Conservation (phyloP, 2,888 invertebrate genomes). For the Romanomermis culicivorax region DNA sequence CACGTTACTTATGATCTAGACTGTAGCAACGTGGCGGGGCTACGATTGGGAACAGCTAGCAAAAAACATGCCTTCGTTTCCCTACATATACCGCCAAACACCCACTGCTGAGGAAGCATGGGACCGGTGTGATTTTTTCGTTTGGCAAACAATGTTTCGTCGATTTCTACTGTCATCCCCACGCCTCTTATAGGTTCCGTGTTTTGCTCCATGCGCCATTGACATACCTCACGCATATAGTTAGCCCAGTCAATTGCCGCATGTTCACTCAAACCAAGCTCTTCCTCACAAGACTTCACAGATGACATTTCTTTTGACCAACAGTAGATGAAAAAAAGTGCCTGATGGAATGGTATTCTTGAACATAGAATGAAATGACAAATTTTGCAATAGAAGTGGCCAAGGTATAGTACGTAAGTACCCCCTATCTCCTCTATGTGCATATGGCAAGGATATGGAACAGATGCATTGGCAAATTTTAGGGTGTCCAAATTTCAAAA, state of each 20-base stretch:
- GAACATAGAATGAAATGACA: neutral
- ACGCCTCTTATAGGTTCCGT: neutral
- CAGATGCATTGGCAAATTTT: too few species aligned
- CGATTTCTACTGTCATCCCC: neutral
- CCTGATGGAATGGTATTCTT: slow-evolving; percentile 3
- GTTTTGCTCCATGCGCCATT: neutral
- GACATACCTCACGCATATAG: neutral
- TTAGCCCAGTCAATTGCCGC: neutral
- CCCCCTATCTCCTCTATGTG: too few species aligned
- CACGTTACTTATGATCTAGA: too few species aligned
- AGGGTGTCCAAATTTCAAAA: too few species aligned
- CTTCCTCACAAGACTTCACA: slow-evolving; percentile 2
- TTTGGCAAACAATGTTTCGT: neutral
- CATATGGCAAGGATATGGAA: too few species aligned
- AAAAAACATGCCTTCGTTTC: slow-evolving; percentile 10
- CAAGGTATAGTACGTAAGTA: too few species aligned
- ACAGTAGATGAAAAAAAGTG: slow-evolving; percentile 5
- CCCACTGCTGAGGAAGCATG: slow-evolving; percentile 10
- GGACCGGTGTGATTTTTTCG: slow-evolving; percentile 10
- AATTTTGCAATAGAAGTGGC: neutral
- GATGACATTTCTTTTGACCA: slow-evolving; percentile 6
- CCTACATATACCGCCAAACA: slow-evolving; percentile 11
- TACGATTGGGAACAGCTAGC: slow-evolving; percentile 5
- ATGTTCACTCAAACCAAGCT: neutral
- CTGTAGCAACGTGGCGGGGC: slow-evolving; percentile 1